Evolutionary conservation across 2,888 invertebrate genomes (phyloP).

Genomic region (Rhingia campestris): DNA sequence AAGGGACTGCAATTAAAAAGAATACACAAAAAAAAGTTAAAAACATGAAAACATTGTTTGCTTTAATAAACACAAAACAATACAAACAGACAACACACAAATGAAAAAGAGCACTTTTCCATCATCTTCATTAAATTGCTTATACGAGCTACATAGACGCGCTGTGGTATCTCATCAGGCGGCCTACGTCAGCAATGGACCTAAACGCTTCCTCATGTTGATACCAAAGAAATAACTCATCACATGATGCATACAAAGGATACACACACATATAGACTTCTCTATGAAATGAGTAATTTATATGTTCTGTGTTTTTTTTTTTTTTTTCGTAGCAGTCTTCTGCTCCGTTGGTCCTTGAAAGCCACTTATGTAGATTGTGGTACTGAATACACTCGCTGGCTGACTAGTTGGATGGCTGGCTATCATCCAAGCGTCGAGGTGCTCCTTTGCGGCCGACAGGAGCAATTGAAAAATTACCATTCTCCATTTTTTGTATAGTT

Average conservation of each 20-base stretch:
- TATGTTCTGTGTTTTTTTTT: slow-evolving; percentile 13
- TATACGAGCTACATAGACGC: slow-evolving; percentile 19
- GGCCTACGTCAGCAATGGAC: slow-evolving; percentile 41
- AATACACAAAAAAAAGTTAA: slow-evolving; percentile 19
- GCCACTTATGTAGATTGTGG: slow-evolving; percentile 71
- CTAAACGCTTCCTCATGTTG: slow-evolving; percentile 63
- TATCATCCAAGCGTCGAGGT: slow-evolving; percentile 50
- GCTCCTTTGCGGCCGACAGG: slow-evolving; percentile 58
- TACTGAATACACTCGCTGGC: slow-evolving; percentile 42
- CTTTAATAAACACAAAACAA: slow-evolving; percentile 51
- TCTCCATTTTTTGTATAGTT: slow-evolving; percentile 43
- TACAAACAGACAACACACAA: slow-evolving; percentile 51
- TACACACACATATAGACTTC: slow-evolving; percentile 17
- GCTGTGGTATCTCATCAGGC: slow-evolving; percentile 45
- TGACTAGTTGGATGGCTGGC: slow-evolving; percentile 32
- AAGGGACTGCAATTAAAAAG: slow-evolving; percentile 89
- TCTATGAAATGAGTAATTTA: slow-evolving; percentile 52
- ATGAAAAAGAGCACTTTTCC: slow-evolving; percentile 45
- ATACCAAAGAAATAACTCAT: slow-evolving; percentile 63
- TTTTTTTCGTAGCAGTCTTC: slow-evolving; percentile 13
- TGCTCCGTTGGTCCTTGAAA: slow-evolving; percentile 64
- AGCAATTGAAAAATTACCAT: slow-evolving; percentile 72
- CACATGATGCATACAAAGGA: slow-evolving; percentile 46
- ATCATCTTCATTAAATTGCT: slow-evolving; percentile 59
- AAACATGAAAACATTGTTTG: slow-evolving; percentile 33